Base-by-base conservation (phyloP, 2,888 invertebrate genomes). In the Drosophila peninsularis region DNA sequence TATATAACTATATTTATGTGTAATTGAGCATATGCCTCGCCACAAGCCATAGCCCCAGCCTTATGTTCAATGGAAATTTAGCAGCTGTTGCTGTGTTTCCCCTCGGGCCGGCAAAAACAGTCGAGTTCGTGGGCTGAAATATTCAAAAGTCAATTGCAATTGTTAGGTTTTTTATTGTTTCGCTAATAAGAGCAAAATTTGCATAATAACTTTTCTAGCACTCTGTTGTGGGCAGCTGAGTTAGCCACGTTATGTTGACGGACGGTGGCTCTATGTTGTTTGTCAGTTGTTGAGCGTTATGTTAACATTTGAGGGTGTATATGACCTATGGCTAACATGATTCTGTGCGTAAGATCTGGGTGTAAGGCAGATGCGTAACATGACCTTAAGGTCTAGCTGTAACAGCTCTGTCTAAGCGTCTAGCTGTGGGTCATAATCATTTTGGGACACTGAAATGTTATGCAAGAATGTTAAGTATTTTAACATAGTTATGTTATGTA, bases 1-100 rank as follows among this genome's bases (percentile, higher is more conserved):
- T 36, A 24, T 53, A 49, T 11, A 37, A n/a, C 54, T 36, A 39
- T 36, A 58, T 49, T 63, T 37, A 24, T 58, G 39, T 17, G 67
- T 39, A 39, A 49, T 61, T 75, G 60, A 24, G 50, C 13, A 52
- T 24, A 55, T 19, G 32, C 37, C 41, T n/a, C 24, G 75, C 50
- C 45, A 44, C 10, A 37, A 62, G 55, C 57, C 19, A 55, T 10
- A 5, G 9, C 14, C 41, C 14, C 41, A 21, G n/a, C 41, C 61
- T 56, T 37, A 47, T 56, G 45, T 53, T 39, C 52, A 55, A 57
- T 54, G 34, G 39, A 39, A 56, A 41, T 55, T 61, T 52, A 24
- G 44, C 45, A 54, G 41, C 54, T 66, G 54, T 39, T 54, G 11
- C 6, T 45, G n/a, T 14, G 21, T 32, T 21, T 36, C 9, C 27